Evolutionary conservation across 2,113 vertebrate species (phyloP).

Genomic region (Microtus montanus): DNA sequence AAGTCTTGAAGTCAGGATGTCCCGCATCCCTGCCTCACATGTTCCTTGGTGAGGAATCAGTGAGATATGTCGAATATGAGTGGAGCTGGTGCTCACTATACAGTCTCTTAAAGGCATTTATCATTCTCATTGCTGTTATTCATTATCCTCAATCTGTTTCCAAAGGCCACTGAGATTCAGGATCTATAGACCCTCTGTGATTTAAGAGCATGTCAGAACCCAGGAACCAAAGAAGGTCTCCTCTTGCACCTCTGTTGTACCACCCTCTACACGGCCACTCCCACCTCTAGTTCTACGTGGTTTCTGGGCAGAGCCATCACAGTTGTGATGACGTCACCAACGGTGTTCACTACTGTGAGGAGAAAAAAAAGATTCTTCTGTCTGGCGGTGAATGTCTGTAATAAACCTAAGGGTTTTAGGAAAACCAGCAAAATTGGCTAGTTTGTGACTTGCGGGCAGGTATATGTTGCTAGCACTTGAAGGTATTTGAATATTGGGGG

Average conservation of each 20-base stretch:
- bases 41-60: not conserved
- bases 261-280: not conserved
- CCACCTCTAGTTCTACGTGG: not conserved
- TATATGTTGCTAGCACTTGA: conserved; percentile 14
- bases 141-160: not conserved
- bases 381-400: not conserved
- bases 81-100: not conserved
- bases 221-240: not conserved
- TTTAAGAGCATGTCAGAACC: not conserved
- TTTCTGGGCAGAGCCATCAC: not conserved
- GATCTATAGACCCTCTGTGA: not conserved
- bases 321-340: not conserved
- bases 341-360: conserved; percentile 47
- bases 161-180: not conserved
- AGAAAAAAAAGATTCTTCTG: conserved; percentile 64
- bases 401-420: not conserved
- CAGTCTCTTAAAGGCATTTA: not conserved
- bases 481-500: not conserved
- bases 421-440: not conserved
- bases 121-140: not conserved
- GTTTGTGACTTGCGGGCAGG: conserved; percentile 7
- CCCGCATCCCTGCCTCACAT: not conserved
- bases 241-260: too few relatives aligned
- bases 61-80: not conserved
- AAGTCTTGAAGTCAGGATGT: not conserved